phyloP scores from a whole-genome alignment of 1,140 invertebrate genomes.

The Belonocnema kinseyi region DNA sequence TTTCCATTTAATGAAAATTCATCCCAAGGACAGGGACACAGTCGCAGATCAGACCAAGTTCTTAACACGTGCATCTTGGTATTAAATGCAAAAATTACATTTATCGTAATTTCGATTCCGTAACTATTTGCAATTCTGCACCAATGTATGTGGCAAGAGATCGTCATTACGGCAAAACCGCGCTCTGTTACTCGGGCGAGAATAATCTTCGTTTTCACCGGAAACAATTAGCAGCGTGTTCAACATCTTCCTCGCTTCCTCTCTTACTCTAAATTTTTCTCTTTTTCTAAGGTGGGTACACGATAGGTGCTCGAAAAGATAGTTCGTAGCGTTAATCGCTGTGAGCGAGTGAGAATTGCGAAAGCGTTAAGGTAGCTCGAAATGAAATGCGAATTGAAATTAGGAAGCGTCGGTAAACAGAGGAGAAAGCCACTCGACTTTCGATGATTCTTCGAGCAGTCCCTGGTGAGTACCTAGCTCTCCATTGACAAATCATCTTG shows the following conservation, averaged over 20 bases:
- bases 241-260: constrained; percentile 46
- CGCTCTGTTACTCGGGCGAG: constrained; percentile 38
- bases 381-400: constrained; percentile 58
- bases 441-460: constrained; percentile 41
- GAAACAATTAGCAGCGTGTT: constrained; percentile 61
- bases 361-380: constrained; percentile 60
- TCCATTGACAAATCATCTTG: neutral
- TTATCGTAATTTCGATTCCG: neutral
- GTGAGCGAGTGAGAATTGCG: constrained; percentile 54
- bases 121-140: neutral
- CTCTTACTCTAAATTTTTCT: constrained; percentile 18
- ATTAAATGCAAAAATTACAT: constrained; percentile 15
- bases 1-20: neutral
- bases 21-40: neutral
- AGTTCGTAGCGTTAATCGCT: constrained; percentile 49
- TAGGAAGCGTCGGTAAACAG: constrained; percentile 56
- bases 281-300: constrained; percentile 6
- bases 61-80: neutral
- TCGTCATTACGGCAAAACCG: neutral
- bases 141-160: neutral
- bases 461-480: constrained; percentile 7
- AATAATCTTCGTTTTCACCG: constrained; percentile 59
- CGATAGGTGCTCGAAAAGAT: constrained; percentile 18
- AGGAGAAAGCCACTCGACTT: constrained; percentile 48
- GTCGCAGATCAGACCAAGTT: neutral